Evolutionary conservation across 2,113 vertebrate species (phyloP).

Genomic region (Ammospiza caudacuta): DNA sequence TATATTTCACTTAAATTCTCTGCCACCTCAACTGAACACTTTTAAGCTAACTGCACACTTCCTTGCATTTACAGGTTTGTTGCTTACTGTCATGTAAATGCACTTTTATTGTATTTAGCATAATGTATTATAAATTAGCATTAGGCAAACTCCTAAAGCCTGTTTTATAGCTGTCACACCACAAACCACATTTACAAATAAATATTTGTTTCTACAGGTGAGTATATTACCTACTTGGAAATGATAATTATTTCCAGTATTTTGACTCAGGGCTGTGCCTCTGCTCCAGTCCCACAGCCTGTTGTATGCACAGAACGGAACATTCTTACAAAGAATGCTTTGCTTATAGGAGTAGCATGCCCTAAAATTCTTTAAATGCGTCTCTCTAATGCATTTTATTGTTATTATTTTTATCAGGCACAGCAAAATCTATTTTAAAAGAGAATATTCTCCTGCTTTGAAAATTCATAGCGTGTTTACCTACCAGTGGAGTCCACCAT

Average conservation of each 20-base stretch:
- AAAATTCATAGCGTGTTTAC: neutral
- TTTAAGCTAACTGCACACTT: neutral
- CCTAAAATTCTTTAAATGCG: neutral
- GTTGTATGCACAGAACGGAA: neutral
- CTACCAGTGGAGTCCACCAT: neutral
- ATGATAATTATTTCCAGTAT: neutral
- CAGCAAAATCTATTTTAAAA: neutral
- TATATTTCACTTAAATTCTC: neutral
- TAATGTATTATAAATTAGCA: neutral
- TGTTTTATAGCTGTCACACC: conserved; percentile 2
- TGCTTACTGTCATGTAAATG: conserved; percentile 36
- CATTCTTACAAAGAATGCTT: neutral
- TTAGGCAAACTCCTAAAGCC: neutral
- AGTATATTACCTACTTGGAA: conserved; percentile 14
- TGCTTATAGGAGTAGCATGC: neutral
- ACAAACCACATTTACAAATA: conserved; percentile 21
- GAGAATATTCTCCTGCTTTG: neutral
- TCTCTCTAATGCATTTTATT: neutral
- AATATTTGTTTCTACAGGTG: neutral
- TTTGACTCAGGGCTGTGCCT: neutral
- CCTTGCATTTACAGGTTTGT: neutral
- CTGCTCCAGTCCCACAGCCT: neutral
- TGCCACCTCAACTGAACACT: neutral
- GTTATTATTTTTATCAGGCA: neutral
- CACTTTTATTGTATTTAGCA: neutral